These are phyloP conservation scores for Erpornis zantholeuca DNA, from an alignment of 2,113 vertebrate genomes.

Conservation along the genomic window DNA sequence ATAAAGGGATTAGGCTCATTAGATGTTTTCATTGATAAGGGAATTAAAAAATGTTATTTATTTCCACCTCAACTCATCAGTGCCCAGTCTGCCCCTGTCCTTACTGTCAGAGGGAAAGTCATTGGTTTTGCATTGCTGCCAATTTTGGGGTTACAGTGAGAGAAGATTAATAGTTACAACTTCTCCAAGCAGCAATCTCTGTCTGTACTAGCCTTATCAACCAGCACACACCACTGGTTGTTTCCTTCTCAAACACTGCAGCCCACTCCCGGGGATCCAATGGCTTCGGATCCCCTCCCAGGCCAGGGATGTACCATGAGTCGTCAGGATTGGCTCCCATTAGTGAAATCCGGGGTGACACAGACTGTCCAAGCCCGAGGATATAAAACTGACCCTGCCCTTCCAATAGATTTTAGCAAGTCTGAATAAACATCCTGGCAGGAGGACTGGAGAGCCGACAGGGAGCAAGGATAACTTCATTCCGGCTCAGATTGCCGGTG, in stretches of 20 bases:
- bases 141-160: background rate
- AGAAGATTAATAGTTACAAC: background rate
- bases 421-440: background rate
- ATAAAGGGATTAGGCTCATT: background rate
- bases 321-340: background rate
- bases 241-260: background rate
- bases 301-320: background rate
- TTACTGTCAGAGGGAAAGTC: background rate
- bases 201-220: background rate
- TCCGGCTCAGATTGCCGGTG: background rate
- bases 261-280: rapidly evolving
- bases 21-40: background rate
- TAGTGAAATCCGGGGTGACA: background rate
- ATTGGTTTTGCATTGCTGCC: background rate
- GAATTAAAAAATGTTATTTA: background rate
- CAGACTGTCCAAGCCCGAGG: background rate
- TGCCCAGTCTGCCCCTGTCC: background rate
- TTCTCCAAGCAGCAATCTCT: background rate
- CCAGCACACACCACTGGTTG: background rate
- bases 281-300: background rate
- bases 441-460: background rate
- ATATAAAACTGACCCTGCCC: background rate
- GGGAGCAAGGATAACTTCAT: background rate
- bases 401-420: background rate
- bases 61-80: background rate